A percentile compares a stretch with the other conserved stretches of the same genome.
These are phyloP conservation scores for Sarotherodon lohbergeri DNA, from an alignment of 2,113 vertebrate species.

Conservation along the genomic window DNA sequence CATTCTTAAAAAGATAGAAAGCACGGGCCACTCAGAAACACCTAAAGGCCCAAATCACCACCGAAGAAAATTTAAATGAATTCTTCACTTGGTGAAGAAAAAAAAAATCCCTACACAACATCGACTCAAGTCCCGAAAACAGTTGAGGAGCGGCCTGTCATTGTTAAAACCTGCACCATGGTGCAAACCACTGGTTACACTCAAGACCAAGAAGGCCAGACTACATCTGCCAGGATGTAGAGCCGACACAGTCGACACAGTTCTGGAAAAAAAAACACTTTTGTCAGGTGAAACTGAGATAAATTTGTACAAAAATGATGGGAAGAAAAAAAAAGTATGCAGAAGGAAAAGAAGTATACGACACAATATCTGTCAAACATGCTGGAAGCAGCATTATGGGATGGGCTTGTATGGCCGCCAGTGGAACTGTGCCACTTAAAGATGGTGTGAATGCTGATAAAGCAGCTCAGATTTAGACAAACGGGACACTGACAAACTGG, in stretches of 20 bases:
- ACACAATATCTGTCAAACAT: neutral
- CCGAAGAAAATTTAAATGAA: neutral
- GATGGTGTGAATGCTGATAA: neutral
- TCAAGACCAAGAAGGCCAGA: fast-evolving
- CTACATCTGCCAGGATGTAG: neutral
- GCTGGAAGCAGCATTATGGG: neutral
- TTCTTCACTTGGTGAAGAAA: neutral
- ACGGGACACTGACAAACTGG: neutral
- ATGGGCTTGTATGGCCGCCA: neutral
- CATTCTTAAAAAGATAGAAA: neutral
- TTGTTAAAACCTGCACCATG: neutral
- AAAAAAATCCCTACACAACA: neutral
- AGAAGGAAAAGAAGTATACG: neutral
- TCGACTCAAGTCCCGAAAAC: neutral
- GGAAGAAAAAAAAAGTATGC: fast-evolving
- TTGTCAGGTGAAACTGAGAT: neutral
- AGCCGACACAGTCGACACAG: neutral
- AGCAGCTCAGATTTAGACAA: neutral
- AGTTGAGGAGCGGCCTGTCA: neutral
- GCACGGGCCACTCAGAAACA: fast-evolving
- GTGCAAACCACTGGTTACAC: neutral
- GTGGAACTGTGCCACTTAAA: neutral
- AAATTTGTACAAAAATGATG: fast-evolving
- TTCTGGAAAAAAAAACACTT: neutral
- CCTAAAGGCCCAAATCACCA: neutral